Conservation (phyloP, 1,140 invertebrate genomes). For the Drosophila oshimai region DNA sequence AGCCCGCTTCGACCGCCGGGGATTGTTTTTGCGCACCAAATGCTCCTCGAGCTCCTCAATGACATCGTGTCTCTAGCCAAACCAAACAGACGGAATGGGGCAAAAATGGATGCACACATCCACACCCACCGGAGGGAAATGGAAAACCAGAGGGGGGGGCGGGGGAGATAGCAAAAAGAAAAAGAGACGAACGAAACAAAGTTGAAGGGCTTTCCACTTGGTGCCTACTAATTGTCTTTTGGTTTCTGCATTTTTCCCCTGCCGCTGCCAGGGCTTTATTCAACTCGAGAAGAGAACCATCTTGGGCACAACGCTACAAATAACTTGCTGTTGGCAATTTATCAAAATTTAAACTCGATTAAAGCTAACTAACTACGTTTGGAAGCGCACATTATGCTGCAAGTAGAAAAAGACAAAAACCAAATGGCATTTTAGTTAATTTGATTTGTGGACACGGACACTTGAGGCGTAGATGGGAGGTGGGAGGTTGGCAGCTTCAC, state of each 20-base stretch:
- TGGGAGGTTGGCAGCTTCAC: background rate
- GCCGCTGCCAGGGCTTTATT: conserved; percentile 54
- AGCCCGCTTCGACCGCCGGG: conserved; percentile 83
- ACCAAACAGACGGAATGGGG: conserved; percentile 13
- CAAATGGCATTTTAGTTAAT: conserved; percentile 80
- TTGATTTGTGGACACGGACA: conserved; percentile 64
- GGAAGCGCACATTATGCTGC: conserved; percentile 79
- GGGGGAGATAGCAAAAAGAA: no score
- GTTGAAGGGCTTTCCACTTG: conserved; percentile 60
- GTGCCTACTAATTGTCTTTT: conserved; percentile 79
- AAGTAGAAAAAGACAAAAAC: conserved; percentile 80
- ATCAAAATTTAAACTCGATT: conserved; percentile 77
- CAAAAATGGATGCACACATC: conserved; percentile 27
- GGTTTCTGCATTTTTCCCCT: conserved; percentile 72
- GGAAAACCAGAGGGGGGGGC: background rate
- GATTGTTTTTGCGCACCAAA: conserved; percentile 83
- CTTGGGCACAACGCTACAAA: conserved; percentile 25
- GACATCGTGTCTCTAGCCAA: conserved; percentile 80
- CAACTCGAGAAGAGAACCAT: conserved; percentile 25
- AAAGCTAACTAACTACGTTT: conserved; percentile 73
- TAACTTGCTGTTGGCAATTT: conserved; percentile 60
- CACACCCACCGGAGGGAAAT: conserved; percentile 2
- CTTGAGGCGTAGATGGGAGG: background rate
- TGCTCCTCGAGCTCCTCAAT: conserved; percentile 82
- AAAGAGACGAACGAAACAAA: conserved; percentile 15